Conservation (phyloP, 2,888 invertebrate genomes). For the Hemaris fuciformis region DNA sequence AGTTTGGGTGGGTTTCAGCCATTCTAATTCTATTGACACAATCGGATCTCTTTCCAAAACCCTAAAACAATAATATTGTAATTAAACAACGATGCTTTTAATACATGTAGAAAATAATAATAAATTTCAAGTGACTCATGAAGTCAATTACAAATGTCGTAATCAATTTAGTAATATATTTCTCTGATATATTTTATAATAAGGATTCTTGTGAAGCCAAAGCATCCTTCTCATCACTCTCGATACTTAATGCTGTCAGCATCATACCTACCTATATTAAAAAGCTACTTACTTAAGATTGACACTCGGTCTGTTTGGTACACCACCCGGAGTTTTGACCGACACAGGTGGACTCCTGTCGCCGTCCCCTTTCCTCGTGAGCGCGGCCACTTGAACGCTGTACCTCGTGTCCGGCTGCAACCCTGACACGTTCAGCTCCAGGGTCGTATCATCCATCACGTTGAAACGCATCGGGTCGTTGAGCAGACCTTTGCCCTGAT, state of each 20-base stretch:
- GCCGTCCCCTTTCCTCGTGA: conserved; percentile 98
- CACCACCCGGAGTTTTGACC: conserved; percentile 96
- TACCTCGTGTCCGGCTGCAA: conserved; percentile 98
- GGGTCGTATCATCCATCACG: conserved; percentile 88
- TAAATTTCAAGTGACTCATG: no score
- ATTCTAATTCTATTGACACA: conserved; percentile 94
- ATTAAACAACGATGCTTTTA: background rate
- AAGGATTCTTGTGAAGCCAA: no score
- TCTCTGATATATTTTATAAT: no score
- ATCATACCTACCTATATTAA: no score
- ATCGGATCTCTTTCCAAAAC: conserved; percentile 93
- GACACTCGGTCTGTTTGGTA: conserved; percentile 91
- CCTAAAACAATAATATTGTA: conserved; percentile 62
- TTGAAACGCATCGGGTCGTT: conserved; percentile 94
- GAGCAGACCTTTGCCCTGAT: conserved; percentile 87
- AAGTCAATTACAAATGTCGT: no score
- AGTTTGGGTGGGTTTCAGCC: conserved; percentile 94
- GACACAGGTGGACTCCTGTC: conserved; percentile 92
- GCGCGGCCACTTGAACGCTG: conserved; percentile 95
- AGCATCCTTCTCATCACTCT: no score
- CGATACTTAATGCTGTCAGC: no score
- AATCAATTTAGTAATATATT: no score
- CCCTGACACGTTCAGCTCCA: conserved; percentile 92
- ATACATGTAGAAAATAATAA: no score
- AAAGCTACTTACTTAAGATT: conserved; percentile 85